Evolutionary conservation across 2,888 invertebrate genomes (phyloP).

Genomic region (Cinara cedri): DNA sequence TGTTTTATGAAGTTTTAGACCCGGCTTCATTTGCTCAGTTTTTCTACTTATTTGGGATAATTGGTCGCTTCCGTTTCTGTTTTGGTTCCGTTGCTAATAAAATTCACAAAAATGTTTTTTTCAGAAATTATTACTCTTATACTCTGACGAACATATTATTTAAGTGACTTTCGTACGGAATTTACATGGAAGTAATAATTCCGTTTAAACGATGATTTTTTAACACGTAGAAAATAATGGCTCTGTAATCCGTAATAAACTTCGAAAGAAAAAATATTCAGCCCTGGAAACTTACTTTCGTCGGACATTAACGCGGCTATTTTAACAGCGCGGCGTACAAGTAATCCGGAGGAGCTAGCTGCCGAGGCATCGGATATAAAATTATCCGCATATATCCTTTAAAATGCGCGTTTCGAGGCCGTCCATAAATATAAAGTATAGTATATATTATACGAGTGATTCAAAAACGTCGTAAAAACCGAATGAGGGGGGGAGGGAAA

Average conservation of each 20-base stretch:
- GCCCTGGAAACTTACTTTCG: neutral
- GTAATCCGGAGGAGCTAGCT: neutral
- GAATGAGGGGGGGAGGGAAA: too few relatives aligned
- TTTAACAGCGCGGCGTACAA: neutral
- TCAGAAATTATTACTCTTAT: too few relatives aligned
- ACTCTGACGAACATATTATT: too few relatives aligned
- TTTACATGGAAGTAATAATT: too few relatives aligned
- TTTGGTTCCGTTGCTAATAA: too few relatives aligned
- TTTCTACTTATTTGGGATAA: too few relatives aligned
- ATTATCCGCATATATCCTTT: neutral
- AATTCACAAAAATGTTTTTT: too few relatives aligned
- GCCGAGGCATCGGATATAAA: neutral
- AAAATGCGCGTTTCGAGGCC: neutral
- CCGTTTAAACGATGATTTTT: neutral
- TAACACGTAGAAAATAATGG: neutral
- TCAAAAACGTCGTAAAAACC: slow-evolving; percentile 24
- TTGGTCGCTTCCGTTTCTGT: too few relatives aligned
- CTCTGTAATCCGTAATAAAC: neutral
- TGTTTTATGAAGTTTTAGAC: too few relatives aligned
- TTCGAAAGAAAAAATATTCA: too few relatives aligned
- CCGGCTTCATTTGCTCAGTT: too few relatives aligned
- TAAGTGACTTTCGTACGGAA: too few relatives aligned
- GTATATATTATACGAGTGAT: slow-evolving; percentile 3
- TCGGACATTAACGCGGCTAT: neutral
- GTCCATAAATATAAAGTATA: slow-evolving; percentile 19